Base-by-base conservation (phyloP, 2,113 vertebrate genomes). In the Coturnix japonica region DNA sequence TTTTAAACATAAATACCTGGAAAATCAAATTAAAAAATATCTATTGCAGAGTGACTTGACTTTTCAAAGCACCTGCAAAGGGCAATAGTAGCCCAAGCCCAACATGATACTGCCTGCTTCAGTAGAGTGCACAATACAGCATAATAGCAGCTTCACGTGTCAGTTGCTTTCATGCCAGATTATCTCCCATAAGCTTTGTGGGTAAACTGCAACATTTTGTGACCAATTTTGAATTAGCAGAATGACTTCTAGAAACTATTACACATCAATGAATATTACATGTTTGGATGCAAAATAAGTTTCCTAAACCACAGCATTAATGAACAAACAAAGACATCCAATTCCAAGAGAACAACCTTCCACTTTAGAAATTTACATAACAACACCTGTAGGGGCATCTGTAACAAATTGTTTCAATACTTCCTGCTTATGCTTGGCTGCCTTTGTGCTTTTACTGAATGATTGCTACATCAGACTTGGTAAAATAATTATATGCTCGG, bases 1-100 rank as follows among this genome's bases (percentile, higher is more conserved):
- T 83, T 95, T 87, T 73, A 76, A 92, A 82, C 28, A 81, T 17
- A 89, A 86, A 81, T 22, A 57, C 12, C 16, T n/a, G 78, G 47
- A 89, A 88, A 86, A 89, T n/a, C 7, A 74, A 92, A 19, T 14
- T 71, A 17, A 53, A 87, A 82, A 87, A 76, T 80, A 89, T 3
- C 17, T 67, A 53, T 1, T 79, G 28, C 35, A 60, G 30, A 41
- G 10, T n/a, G 66, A 82, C n/a, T 31, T 22, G 61, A 44, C 18
- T 80, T 85, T 37, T 35, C 23, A 23, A 83, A 76, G 53, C 28
- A 86, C 25, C 21, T 72, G 57, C 26, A 71, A 75, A 59, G 3
- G 26, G 67, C 53, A 74, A 0, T 0, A 16, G 5, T 22, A 67
- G 67, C 7, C 31, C 35, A 33, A 47, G 54, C 53, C 43, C 57